phyloP scores from a whole-genome alignment of 2,888 invertebrate genomes.

The Hypsopygia costalis region DNA sequence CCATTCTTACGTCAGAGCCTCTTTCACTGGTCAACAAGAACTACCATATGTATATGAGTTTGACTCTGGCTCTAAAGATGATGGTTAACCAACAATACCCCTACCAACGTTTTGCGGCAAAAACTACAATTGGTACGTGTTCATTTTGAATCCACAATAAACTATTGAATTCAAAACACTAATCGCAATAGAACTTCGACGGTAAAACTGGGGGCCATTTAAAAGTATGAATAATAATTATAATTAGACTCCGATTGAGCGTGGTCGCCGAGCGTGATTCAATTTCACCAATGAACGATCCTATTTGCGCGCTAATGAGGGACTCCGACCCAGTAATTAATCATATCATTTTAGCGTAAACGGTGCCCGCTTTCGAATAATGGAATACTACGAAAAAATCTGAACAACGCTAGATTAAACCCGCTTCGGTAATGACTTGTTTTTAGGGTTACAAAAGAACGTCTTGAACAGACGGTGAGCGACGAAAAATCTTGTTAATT shows the following conservation, averaged over 20 bases:
- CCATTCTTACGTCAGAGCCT: too few relatives aligned
- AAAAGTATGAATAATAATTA: constrained; percentile 60
- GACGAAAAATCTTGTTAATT: constrained; percentile 65
- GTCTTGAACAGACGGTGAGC: constrained; percentile 68
- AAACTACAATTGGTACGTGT: neutral
- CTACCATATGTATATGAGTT: too few relatives aligned
- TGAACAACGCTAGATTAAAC: constrained; percentile 70
- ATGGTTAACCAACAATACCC: too few relatives aligned
- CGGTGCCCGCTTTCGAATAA: constrained; percentile 67
- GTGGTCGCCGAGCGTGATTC: constrained; percentile 56
- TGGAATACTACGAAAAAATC: constrained; percentile 68
- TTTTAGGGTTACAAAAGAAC: constrained; percentile 78
- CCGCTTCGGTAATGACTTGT: constrained; percentile 77
- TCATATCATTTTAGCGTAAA: constrained; percentile 77
- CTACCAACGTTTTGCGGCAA: too few relatives aligned
- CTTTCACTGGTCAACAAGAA: too few relatives aligned
- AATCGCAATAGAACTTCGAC: constrained; percentile 17
- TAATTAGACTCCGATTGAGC: constrained; percentile 68
- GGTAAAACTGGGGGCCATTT: constrained; percentile 29
- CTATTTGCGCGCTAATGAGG: constrained; percentile 76
- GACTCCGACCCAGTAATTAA: constrained; percentile 71
- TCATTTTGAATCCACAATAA: neutral
- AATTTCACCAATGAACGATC: constrained; percentile 75
- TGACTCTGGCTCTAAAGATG: too few relatives aligned
- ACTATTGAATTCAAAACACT: neutral